Base-by-base conservation (phyloP, 2,113 vertebrate genomes). In the Cyanoramphus novaezelandiae region DNA sequence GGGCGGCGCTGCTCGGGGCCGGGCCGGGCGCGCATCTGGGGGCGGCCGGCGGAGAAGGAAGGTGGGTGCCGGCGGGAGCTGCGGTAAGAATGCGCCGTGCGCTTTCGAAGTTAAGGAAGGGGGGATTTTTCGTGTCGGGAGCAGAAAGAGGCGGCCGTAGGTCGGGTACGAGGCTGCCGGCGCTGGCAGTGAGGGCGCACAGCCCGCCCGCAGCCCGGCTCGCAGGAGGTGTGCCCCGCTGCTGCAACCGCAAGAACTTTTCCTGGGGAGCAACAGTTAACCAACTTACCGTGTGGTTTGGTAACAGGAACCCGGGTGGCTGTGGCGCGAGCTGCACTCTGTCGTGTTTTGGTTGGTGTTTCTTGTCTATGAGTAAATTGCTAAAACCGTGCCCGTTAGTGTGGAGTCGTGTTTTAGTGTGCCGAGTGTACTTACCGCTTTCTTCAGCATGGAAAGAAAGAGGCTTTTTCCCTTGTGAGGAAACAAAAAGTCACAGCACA, bases 311-410 rank as follows among this genome's bases (percentile, higher is more conserved):
- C 71, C 4, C 13, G 24, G 9, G 6, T 25, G 52, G 15, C 21
- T 16, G 35, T 16, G 35, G 4, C n/a, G 46, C 9, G 33, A 33
- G 35, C 24, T 81, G 68, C 29, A 74, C 60, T 11, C 17, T 55
- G 24, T 49, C 2, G 25, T 24, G 63, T 25, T 62, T 31, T 64
- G 16, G 8, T 20, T 63, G 31, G 14, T 31, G 2, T 23, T 62
- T 78, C 46, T 37, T 16, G 5, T 13, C 33, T 68, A 17, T 52
- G 25, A 2, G 52, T 44, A 31, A 53, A 41, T 41, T 13, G 44
- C 33, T 82, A 2, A 21, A 44, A 52, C 4, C 0, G 4, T 19
- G 33, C 1, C 1, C 4, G 12, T 52, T 35, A 33, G 31, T 11
- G 29, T 28, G 27, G 35, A 49, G 44, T 24, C 24, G 13, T 10